Percentiles rank a stretch among this genome's conserved stretches.
These are phyloP conservation scores for Sarcophaga bullata DNA, from an alignment of 1,140 invertebrate species.

Conservation along the genomic window DNA sequence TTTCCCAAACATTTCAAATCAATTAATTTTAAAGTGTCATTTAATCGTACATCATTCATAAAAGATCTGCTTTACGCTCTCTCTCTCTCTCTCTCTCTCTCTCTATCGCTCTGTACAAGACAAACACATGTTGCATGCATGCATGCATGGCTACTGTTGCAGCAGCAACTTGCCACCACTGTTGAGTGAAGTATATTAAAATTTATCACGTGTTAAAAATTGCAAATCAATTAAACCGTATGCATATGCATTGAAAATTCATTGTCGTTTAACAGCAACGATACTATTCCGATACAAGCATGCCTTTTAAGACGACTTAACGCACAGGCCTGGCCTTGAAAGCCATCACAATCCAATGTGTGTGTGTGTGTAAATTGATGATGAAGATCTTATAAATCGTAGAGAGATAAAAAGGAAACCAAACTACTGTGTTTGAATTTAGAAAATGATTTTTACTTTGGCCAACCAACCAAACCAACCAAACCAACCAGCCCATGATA, in stretches of 20 bases:
- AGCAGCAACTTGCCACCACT: neutral
- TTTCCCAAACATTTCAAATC: neutral
- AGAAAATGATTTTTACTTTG: no score
- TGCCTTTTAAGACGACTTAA: neutral
- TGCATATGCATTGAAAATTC: constrained; percentile 56
- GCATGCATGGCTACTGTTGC: neutral
- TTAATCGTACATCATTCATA: constrained; percentile 36
- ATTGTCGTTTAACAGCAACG: neutral
- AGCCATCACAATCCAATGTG: neutral
- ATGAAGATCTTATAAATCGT: constrained; percentile 10
- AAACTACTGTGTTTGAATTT: neutral
- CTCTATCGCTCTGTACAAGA: neutral
- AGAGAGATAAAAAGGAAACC: neutral
- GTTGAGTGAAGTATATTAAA: constrained; percentile 47
- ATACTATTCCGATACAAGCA: neutral
- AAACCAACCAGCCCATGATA: neutral
- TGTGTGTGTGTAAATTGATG: neutral
- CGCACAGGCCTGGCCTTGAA: neutral
- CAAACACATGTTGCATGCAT: neutral
- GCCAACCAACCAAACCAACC: neutral
- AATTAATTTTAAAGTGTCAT: constrained; percentile 32
- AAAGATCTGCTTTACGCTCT: neutral
- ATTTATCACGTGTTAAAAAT: constrained; percentile 66
- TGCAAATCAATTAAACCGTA: constrained; percentile 60
- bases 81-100: neutral